These are phyloP conservation scores for Trididemnum miniatum DNA, from an alignment of 23 tunicate genomes.

Conservation along the genomic window DNA sequence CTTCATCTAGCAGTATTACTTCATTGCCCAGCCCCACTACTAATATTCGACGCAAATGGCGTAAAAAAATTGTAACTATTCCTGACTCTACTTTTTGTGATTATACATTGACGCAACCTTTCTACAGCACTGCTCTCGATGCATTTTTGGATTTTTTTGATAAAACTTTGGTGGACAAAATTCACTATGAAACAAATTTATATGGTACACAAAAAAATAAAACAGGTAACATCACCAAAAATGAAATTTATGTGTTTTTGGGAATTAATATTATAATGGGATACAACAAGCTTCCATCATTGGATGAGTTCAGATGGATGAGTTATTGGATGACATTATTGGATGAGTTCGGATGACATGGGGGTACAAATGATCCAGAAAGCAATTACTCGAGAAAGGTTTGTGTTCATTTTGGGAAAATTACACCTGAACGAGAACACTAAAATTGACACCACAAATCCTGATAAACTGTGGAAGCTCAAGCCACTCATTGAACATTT, in stretches of 20 bases:
- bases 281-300: conserved; percentile 11
- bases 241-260: conserved; percentile 3
- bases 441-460: background rate
- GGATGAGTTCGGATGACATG: background rate
- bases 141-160: conserved; percentile 1
- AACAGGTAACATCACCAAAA: background rate
- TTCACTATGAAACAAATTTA: conserved; percentile 6
- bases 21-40: background rate
- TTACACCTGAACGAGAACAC: conserved; percentile 10
- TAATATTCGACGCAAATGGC: background rate
- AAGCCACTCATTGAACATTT: background rate
- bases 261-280: conserved; percentile 25
- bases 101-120: background rate
- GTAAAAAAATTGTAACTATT: background rate
- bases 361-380: background rate
- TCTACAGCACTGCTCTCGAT: background rate
- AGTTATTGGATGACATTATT: conserved; percentile 1
- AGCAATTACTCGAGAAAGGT: conserved; percentile 16
- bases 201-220: conserved; percentile 1
- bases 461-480: conserved; percentile 15
- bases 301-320: too few relatives aligned
- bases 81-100: background rate
- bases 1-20: background rate
- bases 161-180: background rate
- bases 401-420: background rate